Evolutionary conservation across 2,888 invertebrate species (phyloP), one percentile per base, ranked within the genome.

Genomic region (Trichogramma dendrolimi): DNA sequence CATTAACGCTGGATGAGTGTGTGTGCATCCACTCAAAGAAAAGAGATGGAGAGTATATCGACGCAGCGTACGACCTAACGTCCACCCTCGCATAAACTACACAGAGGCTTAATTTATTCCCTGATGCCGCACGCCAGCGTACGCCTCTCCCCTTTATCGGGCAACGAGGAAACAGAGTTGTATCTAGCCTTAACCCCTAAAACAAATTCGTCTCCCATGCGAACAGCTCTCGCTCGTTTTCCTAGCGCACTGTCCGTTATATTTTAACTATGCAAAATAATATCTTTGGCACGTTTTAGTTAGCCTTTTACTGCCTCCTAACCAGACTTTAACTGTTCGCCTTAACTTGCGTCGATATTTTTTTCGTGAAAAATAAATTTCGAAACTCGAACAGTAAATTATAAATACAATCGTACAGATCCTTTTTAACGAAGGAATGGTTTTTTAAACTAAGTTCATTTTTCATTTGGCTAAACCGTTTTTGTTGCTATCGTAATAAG

Each of bases 221-320:
- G 53, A 42, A 43, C 38, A 27, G 49, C 54, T 60, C 55, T 60
- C 55, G 55, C 55, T 55, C 41, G 59, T 60, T 63, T 60, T 72
- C 69, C 66, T 59, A 73, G 73, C 71, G 71, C 69, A 27, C 27
- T 27, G 27, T 27, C 27, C 27, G 27, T 27, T 27, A 27, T 27
- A 27, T 27, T 27, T 27, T 27, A 27, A 27, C 27, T 27, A 71
- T 73, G 73, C 71, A 72, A 72, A 74, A 73, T 74, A 74, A 74
- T 74, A 73, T 71, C 69, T 68, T 66, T 57, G 61, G 62, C 67
- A 67, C 59, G 51, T 57, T 63, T 63, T 7, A 4, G 42, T 39
- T 55, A 27, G 55, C 39, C 43, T 53, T 55, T 59, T 55, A n/a
- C 27, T 42, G n/a, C 6, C 38, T n/a, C 40, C 41, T 6, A 14